Evolutionary conservation across 1,140 invertebrate species (phyloP), one percentile per base, ranked within the genome.

Genomic region (Lasioglossum baleicum): DNA sequence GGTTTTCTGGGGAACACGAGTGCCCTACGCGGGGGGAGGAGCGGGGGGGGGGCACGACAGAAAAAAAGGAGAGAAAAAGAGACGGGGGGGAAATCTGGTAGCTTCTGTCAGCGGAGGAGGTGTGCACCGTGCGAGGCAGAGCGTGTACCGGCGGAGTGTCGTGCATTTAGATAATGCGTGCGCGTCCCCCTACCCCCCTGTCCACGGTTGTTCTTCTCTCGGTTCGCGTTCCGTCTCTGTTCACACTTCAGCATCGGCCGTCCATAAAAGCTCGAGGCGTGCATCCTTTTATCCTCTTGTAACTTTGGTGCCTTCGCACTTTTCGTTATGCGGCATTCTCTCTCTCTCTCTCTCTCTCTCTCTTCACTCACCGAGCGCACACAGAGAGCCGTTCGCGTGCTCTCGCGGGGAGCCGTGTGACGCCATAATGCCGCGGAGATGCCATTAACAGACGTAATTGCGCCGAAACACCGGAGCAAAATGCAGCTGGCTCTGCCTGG

Each of bases 281-380:
- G 88, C 89, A 91, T 93, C 91, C 91, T 92, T 93, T 93, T 92
- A 93, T 93, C 90, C 92, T 92, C 90, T 93, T 91, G 87, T 92
- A 88, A 91, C 90, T 90, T 90, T 85, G 89, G 87, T 88, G 87
- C 84, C 84, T 89, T 83, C 83, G 81, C 81, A 81, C 84, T 88
- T 85, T 80, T 88, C 87, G 85, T 85, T 84, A 83, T 76, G 75
- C 82, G 66, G 68, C 64, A 35, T 53, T 51, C 66, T 58, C 56
- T n/a, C n/a, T 56, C 15, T 2, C 51, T 48, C 44, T 48, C 44
- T 2, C 13, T 13, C 13, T 48, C 44, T 13, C 10, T 13, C 44
- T 11, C 8, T 48, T 13, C 44, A 1, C 44, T 48, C 15, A 7
- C 15, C 51, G 17, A 26, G 26, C 26, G 26, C 26, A 26, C 26